A percentile compares a stretch with the other conserved stretches of the same genome.
phyloP scores from a whole-genome alignment of 1,140 invertebrate genomes.

The Acromyrmex charruanus region DNA sequence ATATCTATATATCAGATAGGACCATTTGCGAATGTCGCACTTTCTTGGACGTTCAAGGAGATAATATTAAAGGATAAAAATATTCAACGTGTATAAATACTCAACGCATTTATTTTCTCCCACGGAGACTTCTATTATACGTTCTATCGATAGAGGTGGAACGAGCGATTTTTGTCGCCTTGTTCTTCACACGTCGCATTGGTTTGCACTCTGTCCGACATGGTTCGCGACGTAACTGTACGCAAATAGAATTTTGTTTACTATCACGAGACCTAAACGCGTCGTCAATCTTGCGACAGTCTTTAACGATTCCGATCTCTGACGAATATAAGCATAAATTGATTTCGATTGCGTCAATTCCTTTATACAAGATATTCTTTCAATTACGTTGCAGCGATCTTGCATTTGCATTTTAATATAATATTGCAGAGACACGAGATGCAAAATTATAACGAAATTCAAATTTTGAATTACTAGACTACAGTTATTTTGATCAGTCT shows the following conservation, averaged over 20 bases:
- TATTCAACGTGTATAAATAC: neutral
- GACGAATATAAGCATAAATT: neutral
- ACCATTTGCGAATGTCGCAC: neutral
- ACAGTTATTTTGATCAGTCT: neutral
- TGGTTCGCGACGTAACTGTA: slow-evolving; percentile 24
- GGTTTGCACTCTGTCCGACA: neutral
- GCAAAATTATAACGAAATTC: neutral
- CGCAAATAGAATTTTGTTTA: slow-evolving; percentile 63
- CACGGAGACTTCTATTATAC: slow-evolving; percentile 1
- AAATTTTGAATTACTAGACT: neutral
- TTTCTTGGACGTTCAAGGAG: neutral
- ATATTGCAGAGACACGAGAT: neutral
- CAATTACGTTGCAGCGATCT: neutral
- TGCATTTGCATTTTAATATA: neutral
- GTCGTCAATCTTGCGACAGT: slow-evolving; percentile 43
- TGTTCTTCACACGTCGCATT: neutral
- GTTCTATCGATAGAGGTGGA: neutral
- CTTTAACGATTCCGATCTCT: neutral
- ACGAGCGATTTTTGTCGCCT: slow-evolving; percentile 21
- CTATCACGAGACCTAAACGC: neutral
- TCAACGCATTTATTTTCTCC: neutral
- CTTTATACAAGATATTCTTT: neutral
- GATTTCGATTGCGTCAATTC: neutral
- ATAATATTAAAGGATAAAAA: neutral
- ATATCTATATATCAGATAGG: neutral